Conservation (phyloP, 2,113 vertebrate species). For the Triplophysa rosa region DNA sequence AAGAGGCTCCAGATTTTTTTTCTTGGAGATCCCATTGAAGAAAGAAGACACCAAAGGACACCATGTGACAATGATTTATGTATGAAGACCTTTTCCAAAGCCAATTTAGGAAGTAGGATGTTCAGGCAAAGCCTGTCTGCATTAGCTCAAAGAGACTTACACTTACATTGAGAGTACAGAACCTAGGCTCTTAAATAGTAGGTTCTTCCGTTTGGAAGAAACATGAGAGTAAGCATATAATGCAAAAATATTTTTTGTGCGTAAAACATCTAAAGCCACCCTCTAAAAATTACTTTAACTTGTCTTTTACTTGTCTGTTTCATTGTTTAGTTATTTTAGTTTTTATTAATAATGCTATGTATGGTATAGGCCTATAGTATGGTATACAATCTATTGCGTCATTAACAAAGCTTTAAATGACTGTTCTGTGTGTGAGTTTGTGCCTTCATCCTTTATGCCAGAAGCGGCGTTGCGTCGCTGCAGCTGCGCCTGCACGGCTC, state of each 20-base stretch:
- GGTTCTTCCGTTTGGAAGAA: too few species aligned
- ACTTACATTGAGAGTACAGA: neutral
- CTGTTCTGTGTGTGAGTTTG: neutral
- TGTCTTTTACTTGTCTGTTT: too few species aligned
- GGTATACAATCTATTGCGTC: too few species aligned
- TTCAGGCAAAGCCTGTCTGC: conserved; percentile 27
- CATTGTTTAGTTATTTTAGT: too few species aligned
- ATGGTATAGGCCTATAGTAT: too few species aligned
- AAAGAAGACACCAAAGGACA: neutral
- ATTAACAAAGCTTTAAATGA: too few species aligned
- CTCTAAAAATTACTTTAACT: too few species aligned
- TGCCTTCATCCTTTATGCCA: neutral
- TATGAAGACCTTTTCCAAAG: neutral
- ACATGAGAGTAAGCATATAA: too few species aligned
- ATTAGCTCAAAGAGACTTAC: conserved; percentile 8
- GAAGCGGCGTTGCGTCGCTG: neutral
- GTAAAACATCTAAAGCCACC: too few species aligned
- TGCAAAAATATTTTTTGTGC: too few species aligned
- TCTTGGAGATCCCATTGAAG: neutral
- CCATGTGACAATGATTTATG: conserved; percentile 17
- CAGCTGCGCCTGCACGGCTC: conserved; percentile 36
- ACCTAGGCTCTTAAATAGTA: neutral
- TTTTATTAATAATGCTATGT: too few species aligned
- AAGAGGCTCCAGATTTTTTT: neutral
- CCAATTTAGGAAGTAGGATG: conserved; percentile 19